phyloP scores from a whole-genome alignment of 2,113 vertebrate genomes.

The Cheilinus undulatus region DNA sequence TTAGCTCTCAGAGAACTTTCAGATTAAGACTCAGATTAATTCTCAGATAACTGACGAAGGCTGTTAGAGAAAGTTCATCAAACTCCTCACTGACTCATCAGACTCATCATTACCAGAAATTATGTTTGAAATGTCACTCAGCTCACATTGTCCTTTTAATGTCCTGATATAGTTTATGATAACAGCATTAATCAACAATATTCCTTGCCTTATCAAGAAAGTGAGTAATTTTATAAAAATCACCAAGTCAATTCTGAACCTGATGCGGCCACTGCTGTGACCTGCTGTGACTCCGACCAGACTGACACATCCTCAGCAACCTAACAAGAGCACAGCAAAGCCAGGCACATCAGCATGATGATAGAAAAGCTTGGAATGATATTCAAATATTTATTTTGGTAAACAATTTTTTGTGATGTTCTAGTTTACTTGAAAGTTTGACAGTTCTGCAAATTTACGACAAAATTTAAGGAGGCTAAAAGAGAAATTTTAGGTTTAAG shows the following conservation, averaged over 20 bases:
- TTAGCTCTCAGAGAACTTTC: background rate
- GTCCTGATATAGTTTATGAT: slow-evolving; percentile 3
- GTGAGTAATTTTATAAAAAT: slow-evolving; percentile 35
- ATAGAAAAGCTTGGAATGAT: too few species aligned
- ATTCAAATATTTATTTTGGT: too few species aligned
- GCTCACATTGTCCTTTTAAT: slow-evolving; percentile 24
- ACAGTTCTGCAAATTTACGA: background rate
- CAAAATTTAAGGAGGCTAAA: background rate
- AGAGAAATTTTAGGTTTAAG: background rate
- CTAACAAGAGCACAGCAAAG: background rate
- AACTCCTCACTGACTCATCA: slow-evolving; percentile 43
- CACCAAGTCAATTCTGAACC: slow-evolving; percentile 24
- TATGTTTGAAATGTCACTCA: slow-evolving; percentile 56
- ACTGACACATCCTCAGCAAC: slow-evolving; percentile 18
- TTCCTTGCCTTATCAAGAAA: background rate
- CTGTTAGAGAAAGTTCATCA: slow-evolving; percentile 2
- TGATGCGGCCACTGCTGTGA: slow-evolving; percentile 24
- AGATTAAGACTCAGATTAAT: background rate
- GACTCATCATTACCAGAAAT: slow-evolving; percentile 58
- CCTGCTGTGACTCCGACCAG: slow-evolving; percentile 11
- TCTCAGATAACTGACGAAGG: slow-evolving; percentile 19
- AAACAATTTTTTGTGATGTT: too few species aligned
- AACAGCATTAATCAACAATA: background rate
- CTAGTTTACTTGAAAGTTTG: too few species aligned
- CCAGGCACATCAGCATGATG: too few species aligned